A percentile compares a stretch with the other conserved stretches of the same genome.
phyloP scores from a whole-genome alignment of 2,113 vertebrate species.

The Hiodon alosoides region DNA sequence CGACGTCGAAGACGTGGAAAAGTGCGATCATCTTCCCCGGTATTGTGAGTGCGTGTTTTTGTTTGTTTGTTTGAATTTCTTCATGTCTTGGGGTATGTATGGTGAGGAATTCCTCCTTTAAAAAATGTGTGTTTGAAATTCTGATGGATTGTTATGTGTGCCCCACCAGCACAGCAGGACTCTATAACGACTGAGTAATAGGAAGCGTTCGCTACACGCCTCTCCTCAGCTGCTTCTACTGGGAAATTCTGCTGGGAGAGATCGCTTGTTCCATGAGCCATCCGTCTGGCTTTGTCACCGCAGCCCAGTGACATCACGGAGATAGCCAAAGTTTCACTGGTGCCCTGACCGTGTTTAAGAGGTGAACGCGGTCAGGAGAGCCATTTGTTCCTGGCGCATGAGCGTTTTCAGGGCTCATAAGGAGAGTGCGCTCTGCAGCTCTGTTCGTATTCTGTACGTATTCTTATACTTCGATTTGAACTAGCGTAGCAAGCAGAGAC shows the following conservation, averaged over 20 bases:
- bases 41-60: too few species aligned
- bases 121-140: too few species aligned
- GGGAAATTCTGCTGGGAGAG: slow-evolving; percentile 21
- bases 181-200: too few species aligned
- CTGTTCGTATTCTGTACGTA: too few species aligned
- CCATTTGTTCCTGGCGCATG: slow-evolving; percentile 62
- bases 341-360: slow-evolving; percentile 84
- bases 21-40: too few species aligned
- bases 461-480: slow-evolving; percentile 55
- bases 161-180: too few species aligned
- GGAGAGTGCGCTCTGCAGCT: too few species aligned
- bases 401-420: slow-evolving; percentile 45
- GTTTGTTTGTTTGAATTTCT: too few species aligned
- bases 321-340: slow-evolving; percentile 95
- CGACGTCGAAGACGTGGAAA: too few species aligned
- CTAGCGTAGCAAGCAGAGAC: slow-evolving; percentile 67
- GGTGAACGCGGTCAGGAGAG: slow-evolving; percentile 63
- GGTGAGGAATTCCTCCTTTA: too few species aligned
- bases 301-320: slow-evolving; percentile 86
- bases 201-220: not conserved
- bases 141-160: too few species aligned
- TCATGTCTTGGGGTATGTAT: too few species aligned
- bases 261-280: slow-evolving; percentile 81
- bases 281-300: slow-evolving; percentile 77
- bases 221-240: slow-evolving; percentile 9